Base-by-base conservation (phyloP, 2,888 invertebrate genomes). In the Tiliacea citrago region DNA sequence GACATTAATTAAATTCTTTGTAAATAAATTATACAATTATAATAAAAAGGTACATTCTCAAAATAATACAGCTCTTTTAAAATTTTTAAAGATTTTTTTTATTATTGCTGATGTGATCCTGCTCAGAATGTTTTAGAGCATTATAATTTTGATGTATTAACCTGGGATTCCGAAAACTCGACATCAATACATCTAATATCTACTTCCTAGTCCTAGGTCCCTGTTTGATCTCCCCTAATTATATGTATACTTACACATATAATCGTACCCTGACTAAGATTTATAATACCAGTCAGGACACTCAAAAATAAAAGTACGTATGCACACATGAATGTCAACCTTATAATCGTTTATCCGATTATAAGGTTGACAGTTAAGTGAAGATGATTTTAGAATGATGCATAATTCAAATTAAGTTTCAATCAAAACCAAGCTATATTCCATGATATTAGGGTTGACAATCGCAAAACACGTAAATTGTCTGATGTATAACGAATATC, bases 401-500 rank as follows among this genome's bases (percentile, higher is more conserved):
- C 9, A 29, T 29, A 18, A 29, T 58, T 18, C 29, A 0, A 35
- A 57, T 24, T 24, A 29, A 18, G n/a, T 60, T 18, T 39, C 16
- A 53, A 49, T 58, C 7, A 13, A 75, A 68, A 49, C 0, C 0
- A 12, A 65, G n/a, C 51, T 66, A 57, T 67, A 13, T 29, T 21
- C 7, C 2, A 47, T 21, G 7, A 6, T 6, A 21, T 51, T 68
- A 63, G 67, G 8, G 55, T 53, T 63, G 24, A 68, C 12, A 55
- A 45, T 65, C 49, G 45, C 18, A 39, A 49, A 75, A 51, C 13
- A 35, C 18, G 21, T 24, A 72, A 71, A 18, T 35, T 58, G 12
- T 10, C 9, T 47, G 29, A 70, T 72, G 74, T 71, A 55, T 47
- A 61, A 67, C 68, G 84, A 73, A 83, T 79, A 77, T 72, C 13